Conservation (phyloP, 2,888 invertebrate species). For the Drosophila bunnanda region DNA sequence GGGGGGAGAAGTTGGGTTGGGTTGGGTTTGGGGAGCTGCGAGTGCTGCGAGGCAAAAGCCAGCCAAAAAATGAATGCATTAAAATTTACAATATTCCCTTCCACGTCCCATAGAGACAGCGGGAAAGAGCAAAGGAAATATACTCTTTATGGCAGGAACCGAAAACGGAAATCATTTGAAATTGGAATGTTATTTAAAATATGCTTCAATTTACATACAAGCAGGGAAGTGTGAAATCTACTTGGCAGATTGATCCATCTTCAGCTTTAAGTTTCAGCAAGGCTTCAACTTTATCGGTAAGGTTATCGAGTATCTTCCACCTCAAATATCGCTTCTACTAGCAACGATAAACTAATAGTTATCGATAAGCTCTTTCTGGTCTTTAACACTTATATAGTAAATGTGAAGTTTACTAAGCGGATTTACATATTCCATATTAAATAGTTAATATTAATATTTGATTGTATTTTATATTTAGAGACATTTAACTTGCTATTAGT, state of each 20-base stretch:
- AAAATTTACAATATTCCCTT: slow-evolving; percentile 30
- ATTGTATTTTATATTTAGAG: too few species aligned
- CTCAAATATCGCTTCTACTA: neutral
- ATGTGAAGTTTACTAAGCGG: too few species aligned
- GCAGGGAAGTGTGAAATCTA: slow-evolving; percentile 2
- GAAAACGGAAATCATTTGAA: slow-evolving; percentile 30
- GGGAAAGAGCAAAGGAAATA: slow-evolving; percentile 10
- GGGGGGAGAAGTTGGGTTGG: neutral
- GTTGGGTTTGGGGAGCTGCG: neutral
- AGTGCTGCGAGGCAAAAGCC: neutral
- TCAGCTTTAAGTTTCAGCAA: neutral
- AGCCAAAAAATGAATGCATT: slow-evolving; percentile 38
- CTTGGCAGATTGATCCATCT: neutral
- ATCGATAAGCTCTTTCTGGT: neutral
- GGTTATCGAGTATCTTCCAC: neutral
- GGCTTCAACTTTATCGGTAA: neutral
- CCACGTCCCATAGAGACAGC: slow-evolving; percentile 1
- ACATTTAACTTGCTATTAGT: too few species aligned
- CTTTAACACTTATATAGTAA: too few species aligned
- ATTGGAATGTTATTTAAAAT: slow-evolving; percentile 18
- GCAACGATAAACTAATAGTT: neutral
- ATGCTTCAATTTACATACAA: slow-evolving; percentile 4
- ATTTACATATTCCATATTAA: too few species aligned
- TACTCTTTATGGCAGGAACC: slow-evolving; percentile 29
- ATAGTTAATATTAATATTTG: too few species aligned